Conservation (phyloP, 2,888 invertebrate species). For the Cerceris rybyensis region DNA sequence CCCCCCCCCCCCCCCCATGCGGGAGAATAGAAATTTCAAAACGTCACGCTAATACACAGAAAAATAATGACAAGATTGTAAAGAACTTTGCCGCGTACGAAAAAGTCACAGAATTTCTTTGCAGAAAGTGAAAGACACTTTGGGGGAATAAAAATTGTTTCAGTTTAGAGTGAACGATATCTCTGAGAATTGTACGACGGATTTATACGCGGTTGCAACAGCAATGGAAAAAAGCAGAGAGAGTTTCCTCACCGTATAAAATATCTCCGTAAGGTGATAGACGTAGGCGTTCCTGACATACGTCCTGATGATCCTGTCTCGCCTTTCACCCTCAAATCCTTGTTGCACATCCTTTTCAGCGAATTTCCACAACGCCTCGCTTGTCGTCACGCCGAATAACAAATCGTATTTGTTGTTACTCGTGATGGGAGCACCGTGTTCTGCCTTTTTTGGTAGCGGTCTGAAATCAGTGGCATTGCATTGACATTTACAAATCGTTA, state of each 20-base stretch:
- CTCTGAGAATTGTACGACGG: neutral
- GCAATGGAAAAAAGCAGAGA: neutral
- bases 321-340: constrained; percentile 93
- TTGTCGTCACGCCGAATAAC: constrained; percentile 94
- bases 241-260: constrained; percentile 88
- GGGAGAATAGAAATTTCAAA: no score
- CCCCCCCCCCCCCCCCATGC: no score
- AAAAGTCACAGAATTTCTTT: no score
- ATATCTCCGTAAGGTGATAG: constrained; percentile 97
- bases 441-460: constrained; percentile 74
- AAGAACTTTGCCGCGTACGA: no score
- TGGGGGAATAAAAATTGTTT: no score
- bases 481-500: neutral
- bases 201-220: neutral
- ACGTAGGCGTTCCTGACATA: constrained; percentile 97
- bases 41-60: no score
- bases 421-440: constrained; percentile 79
- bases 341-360: constrained; percentile 91
- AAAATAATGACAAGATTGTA: no score
- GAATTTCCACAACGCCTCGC: constrained; percentile 96
- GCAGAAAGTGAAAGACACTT: no score
- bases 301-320: constrained; percentile 93
- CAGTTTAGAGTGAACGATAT: no score
- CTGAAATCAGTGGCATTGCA: constrained; percentile 58
- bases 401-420: constrained; percentile 88